Percentiles rank a stretch among this genome's conserved stretches.
phyloP scores from a whole-genome alignment of 2,113 vertebrate genomes.

The Todiramphus saurophagus region DNA sequence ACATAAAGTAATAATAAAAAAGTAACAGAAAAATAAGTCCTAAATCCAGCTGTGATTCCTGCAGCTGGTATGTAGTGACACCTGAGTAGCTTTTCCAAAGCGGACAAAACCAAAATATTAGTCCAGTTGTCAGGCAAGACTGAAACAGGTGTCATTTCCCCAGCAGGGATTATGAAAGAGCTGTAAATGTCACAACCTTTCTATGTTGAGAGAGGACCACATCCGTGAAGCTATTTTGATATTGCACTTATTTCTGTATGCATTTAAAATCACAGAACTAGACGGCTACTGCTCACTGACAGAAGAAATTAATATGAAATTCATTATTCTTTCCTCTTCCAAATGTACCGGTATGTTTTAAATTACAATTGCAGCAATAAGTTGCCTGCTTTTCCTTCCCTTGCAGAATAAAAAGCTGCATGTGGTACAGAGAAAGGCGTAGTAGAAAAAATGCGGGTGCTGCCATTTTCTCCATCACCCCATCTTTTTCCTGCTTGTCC shows the following conservation, averaged over 20 bases:
- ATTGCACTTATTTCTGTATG: neutral
- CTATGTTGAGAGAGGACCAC: neutral
- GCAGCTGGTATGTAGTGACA: neutral
- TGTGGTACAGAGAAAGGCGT: neutral
- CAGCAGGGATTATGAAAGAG: neutral
- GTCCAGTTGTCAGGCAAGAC: neutral
- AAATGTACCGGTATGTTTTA: neutral
- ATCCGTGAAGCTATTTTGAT: neutral
- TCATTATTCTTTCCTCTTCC: neutral
- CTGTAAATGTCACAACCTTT: neutral
- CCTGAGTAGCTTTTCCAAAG: neutral
- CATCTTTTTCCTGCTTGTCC: neutral
- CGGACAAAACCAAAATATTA: neutral
- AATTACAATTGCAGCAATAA: neutral
- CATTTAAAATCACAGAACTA: neutral
- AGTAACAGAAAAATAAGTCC: neutral
- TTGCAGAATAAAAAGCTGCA: neutral
- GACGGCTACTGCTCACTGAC: neutral
- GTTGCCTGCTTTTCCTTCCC: neutral
- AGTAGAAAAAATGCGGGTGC: neutral
- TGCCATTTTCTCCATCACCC: neutral
- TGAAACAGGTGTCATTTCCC: neutral
- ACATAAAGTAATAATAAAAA: neutral
- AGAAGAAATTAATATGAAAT: neutral
- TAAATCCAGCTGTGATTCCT: neutral